Conservation (phyloP, 2,888 invertebrate species). For the Smittia aterrima region DNA sequence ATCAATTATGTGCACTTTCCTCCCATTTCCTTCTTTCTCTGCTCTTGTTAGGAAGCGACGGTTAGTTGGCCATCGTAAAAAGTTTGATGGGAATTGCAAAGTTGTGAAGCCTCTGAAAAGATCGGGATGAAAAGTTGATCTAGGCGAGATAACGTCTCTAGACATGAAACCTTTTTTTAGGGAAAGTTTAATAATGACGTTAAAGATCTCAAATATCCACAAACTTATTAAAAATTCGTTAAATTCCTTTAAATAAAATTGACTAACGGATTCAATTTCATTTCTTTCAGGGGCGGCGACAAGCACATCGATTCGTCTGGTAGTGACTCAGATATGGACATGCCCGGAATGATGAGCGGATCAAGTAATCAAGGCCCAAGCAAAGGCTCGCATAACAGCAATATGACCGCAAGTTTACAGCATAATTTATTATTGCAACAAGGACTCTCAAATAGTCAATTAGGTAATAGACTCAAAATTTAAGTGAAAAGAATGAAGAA, state of each 20-base stretch:
- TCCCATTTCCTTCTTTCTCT: background rate
- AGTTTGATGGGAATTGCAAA: background rate
- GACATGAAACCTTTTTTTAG: background rate
- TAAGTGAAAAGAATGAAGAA: background rate
- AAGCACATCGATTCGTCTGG: conserved; percentile 54
- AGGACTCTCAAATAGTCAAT: conserved; percentile 23
- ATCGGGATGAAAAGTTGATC: background rate
- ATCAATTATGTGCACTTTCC: background rate
- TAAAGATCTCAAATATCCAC: background rate
- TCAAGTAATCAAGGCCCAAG: background rate
- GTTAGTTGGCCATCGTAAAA: background rate
- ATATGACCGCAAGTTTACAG: background rate
- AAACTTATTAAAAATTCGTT: too few species aligned
- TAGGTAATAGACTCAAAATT: conserved; percentile 9
- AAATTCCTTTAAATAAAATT: too few species aligned
- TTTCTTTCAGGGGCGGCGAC: conserved; percentile 50
- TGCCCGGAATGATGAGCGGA: conserved; percentile 47
- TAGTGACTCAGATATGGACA: conserved; percentile 55
- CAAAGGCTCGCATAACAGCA: conserved; percentile 11
- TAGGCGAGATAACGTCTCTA: background rate
- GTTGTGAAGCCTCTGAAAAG: background rate
- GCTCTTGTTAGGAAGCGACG: background rate
- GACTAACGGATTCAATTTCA: too few species aligned
- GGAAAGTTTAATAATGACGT: too few species aligned
- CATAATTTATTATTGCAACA: conserved; percentile 37